Evolutionary conservation across 2,113 vertebrate genomes (phyloP), one percentile per base, ranked within the genome.

Genomic region (Callaeas wilsoni): DNA sequence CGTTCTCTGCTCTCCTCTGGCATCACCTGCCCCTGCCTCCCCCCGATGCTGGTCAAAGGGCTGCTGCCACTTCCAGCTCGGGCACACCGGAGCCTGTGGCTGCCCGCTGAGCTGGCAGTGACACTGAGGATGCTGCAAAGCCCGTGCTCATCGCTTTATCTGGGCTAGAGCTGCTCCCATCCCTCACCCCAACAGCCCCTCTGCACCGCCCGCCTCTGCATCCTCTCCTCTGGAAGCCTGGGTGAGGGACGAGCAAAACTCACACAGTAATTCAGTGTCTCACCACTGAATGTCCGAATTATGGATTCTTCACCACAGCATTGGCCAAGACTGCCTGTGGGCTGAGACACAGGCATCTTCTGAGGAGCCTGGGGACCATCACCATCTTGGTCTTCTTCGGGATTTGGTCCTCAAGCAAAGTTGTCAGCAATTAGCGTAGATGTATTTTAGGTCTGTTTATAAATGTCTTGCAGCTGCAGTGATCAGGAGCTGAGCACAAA

Each of bases 371-470:
- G 42, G 27, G 21, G 25, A 63, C 21, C 68, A 57, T 69, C 67
- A 50, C 5, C 22, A 19, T n/a, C 42, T 32, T 27, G 30, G 37
- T 84, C 39, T 87, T 18, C 89, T 87, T 90, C 8, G 52, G 52
- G 57, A 73, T 94, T 60, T 70, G 49, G 35, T 88, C 71, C 60
- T 88, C 71, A 59, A 64, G 69, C 19, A 44, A 80, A 91, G 74
- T 56, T 73, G 62, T 55, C 70, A 85, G 85, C 60, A 93, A 94
- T 91, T 95, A 94, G 35, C 79, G 63, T 5, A 20, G 76, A 84
- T 68, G 30, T 94, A 96, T 96, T 96, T 93, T 95, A 90, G 64
- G 56, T 75, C 63, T 96, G 83, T 79, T 84, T 90, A 94, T 86
- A 91, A 92, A 90, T 70, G 79, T 83, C 94, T 94, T 70, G 75